Evolutionary conservation across 1,140 invertebrate genomes (phyloP).

Genomic region (Bilobella aurantiaca): DNA sequence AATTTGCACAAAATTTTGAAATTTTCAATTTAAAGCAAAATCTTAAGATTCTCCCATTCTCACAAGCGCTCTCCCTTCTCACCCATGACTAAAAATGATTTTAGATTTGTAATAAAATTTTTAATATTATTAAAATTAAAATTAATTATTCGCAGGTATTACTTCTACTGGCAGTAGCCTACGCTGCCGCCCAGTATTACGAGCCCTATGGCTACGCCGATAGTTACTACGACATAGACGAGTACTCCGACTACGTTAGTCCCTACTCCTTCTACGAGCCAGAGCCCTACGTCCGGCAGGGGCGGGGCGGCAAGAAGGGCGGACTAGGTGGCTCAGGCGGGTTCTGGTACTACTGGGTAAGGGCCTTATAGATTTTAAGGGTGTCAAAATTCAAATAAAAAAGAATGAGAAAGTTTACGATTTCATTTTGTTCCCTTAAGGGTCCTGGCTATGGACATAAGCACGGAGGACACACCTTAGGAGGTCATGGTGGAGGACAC

Average conservation of each 20-base stretch:
- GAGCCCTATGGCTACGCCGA: not conserved
- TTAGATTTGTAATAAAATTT: too few relatives aligned
- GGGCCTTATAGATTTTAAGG: not conserved
- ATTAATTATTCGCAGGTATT: not conserved
- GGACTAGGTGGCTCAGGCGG: constrained; percentile 1
- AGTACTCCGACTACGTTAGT: not conserved
- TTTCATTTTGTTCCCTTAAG: not conserved
- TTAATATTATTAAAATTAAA: not conserved
- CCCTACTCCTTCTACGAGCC: not conserved
- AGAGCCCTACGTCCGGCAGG: not conserved
- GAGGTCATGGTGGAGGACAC: not conserved
- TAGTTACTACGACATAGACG: constrained; percentile 1
- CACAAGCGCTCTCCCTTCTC: too few relatives aligned
- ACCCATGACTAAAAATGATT: too few relatives aligned
- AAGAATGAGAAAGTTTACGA: not conserved
- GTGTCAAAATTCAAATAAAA: too few relatives aligned
- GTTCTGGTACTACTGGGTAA: constrained; percentile 13
- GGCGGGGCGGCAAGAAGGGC: not conserved
- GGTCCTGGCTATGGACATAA: not conserved
- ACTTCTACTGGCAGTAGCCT: not conserved
- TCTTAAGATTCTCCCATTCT: too few relatives aligned
- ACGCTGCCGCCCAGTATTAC: not conserved
- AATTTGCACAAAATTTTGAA: too few relatives aligned
- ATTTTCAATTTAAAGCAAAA: not conserved
- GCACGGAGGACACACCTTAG: not conserved